A percentile compares a stretch with the other conserved stretches of the same genome.
phyloP scores from a whole-genome alignment of 2,888 invertebrate species.

The Buathra laborator region DNA sequence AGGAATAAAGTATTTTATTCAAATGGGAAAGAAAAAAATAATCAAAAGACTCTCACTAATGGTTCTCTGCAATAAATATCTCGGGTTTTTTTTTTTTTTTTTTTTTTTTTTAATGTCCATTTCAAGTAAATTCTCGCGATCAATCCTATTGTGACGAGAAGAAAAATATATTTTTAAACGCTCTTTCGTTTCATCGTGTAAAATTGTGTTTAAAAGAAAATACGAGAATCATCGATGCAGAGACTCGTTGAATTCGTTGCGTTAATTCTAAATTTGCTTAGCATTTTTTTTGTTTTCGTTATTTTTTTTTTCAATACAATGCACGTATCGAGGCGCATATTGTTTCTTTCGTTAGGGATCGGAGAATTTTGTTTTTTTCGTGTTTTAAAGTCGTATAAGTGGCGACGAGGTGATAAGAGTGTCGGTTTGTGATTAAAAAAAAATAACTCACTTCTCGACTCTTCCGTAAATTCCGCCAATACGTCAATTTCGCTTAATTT shows the following conservation, averaged over 20 bases:
- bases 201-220: slow-evolving; percentile 5
- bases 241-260: not conserved
- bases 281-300: not conserved
- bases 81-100: slow-evolving; percentile 15
- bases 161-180: slow-evolving; percentile 13
- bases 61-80: slow-evolving; percentile 50
- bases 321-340: not conserved
- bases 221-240: not conserved
- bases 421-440: not conserved
- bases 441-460: not conserved
- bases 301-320: not conserved
- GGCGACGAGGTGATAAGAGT: not conserved
- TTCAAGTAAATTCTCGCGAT: slow-evolving; percentile 2
- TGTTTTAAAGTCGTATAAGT: slow-evolving; percentile 28
- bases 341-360: not conserved
- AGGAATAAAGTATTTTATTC: slow-evolving; percentile 76
- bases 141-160: not conserved
- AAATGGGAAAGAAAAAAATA: slow-evolving; percentile 24
- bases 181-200: slow-evolving; percentile 8
- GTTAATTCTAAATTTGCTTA: slow-evolving; percentile 1
- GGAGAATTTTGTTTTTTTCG: not conserved
- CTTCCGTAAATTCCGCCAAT: not conserved
- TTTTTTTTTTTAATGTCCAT: slow-evolving; percentile 14
- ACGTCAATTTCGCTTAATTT: slow-evolving; percentile 6
- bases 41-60: slow-evolving; percentile 46